phyloP scores from a whole-genome alignment of 64 coral and sea anemone genomes.

The Actinia tenebrosa region DNA sequence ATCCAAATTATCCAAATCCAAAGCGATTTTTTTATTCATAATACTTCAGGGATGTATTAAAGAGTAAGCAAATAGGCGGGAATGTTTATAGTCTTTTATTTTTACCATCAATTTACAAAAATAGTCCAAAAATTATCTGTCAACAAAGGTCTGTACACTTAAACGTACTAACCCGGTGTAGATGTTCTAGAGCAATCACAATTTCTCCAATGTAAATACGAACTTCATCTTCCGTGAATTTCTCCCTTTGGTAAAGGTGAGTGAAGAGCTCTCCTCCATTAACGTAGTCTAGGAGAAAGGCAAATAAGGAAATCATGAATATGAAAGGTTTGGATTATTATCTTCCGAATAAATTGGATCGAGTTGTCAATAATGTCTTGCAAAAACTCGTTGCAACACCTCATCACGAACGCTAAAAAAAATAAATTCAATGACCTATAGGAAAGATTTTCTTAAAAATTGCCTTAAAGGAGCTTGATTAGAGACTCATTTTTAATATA shows the following conservation, averaged over 20 bases:
- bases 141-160: neutral
- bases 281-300: slow-evolving; percentile 78
- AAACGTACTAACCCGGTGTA: slow-evolving; percentile 65
- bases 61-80: neutral
- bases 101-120: neutral
- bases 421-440: neutral
- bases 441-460: neutral
- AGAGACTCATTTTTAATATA: neutral
- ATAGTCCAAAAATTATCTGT: slow-evolving; percentile 10
- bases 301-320: slow-evolving; percentile 11
- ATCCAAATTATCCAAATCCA: too few species aligned
- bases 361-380: neutral
- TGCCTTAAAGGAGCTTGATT: neutral
- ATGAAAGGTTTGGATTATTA: slow-evolving; percentile 9
- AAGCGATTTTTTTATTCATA: neutral
- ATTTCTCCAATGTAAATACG: slow-evolving; percentile 96
- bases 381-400: neutral
- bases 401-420: neutral
- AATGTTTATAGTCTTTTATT: slow-evolving; percentile 8
- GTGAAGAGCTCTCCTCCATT: slow-evolving; percentile 96
- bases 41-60: neutral
- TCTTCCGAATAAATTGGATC: neutral
- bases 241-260: slow-evolving; percentile 94
- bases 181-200: slow-evolving; percentile 91
- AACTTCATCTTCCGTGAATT: slow-evolving; percentile 96